Conservation (phyloP, 2,888 invertebrate species). For the Drosophila putrida region DNA sequence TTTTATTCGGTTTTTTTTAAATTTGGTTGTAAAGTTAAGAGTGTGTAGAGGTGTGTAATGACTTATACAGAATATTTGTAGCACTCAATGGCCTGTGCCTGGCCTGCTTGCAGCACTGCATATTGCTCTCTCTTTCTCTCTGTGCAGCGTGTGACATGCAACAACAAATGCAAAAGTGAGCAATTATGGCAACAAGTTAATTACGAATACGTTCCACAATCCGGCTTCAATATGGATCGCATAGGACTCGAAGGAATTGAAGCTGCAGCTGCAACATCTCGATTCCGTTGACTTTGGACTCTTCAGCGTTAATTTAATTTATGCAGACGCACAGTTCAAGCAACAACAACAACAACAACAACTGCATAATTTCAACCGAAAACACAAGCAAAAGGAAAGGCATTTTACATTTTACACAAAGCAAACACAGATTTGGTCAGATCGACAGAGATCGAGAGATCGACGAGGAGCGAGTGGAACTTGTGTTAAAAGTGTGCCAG, state of each 20-base stretch:
- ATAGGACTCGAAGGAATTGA: conserved; percentile 45
- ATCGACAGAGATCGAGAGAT: conserved; percentile 8
- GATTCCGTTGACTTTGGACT: conserved; percentile 9
- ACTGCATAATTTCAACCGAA: conserved; percentile 47
- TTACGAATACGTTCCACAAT: conserved; percentile 53
- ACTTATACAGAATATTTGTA: conserved; percentile 45
- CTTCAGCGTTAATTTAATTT: conserved; percentile 66
- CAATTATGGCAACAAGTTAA: conserved; percentile 83
- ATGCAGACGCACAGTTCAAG: conserved; percentile 50
- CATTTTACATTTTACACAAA: conserved; percentile 51
- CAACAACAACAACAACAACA: conserved; percentile 22
- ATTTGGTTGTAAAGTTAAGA: conserved; percentile 40
- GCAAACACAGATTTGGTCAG: conserved; percentile 37
- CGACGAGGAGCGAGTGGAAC: conserved; percentile 14
- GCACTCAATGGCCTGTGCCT: too few relatives aligned
- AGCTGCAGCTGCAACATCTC: conserved; percentile 36
- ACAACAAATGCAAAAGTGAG: conserved; percentile 72
- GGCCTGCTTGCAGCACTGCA: not conserved
- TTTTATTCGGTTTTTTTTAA: too few relatives aligned
- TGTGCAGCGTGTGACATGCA: conserved; percentile 65
- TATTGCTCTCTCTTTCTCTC: conserved; percentile 29
- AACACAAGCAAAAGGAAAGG: conserved; percentile 44
- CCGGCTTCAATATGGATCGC: conserved; percentile 31
- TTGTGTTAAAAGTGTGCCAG: conserved; percentile 54
- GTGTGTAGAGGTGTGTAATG: conserved; percentile 51